Conservation (phyloP, 2,888 invertebrate species). For the Mechanitis messenoides region DNA sequence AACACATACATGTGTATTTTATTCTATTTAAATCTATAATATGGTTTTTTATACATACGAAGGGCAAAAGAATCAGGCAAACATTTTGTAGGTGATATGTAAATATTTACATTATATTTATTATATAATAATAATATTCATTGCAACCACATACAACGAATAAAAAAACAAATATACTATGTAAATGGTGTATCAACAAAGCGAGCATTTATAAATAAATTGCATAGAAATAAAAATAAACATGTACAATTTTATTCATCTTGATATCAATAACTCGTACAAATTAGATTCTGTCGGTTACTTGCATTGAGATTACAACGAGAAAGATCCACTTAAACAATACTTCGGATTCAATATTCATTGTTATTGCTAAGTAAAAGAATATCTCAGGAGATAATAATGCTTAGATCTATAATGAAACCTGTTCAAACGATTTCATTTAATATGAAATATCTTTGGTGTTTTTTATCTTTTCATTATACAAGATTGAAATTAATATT, state of each 20-base stretch:
- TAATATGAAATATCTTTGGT: neutral
- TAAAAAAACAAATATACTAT: no score
- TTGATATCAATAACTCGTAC: neutral
- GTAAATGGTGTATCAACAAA: no score
- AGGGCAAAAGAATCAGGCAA: no score
- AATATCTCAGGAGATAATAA: conserved; percentile 6
- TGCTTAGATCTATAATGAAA: conserved; percentile 4
- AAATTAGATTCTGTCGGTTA: conserved; percentile 6
- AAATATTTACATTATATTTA: no score
- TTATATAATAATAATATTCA: no score
- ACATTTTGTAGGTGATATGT: no score
- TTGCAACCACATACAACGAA: no score
- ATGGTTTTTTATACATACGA: neutral
- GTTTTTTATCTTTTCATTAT: neutral
- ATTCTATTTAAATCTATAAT: no score
- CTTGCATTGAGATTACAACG: conserved; percentile 2
- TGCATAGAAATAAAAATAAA: no score
- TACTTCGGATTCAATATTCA: conserved; percentile 3
- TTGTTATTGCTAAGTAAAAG: conserved; percentile 5
- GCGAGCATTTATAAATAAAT: no score
- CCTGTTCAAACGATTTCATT: neutral
- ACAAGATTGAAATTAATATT: no score
- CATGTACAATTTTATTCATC: neutral
- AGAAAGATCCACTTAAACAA: conserved; percentile 5
- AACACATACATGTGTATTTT: neutral